These are phyloP conservation scores for Nomada fabriciana DNA, from an alignment of 2,888 invertebrate genomes.

Conservation along the genomic window DNA sequence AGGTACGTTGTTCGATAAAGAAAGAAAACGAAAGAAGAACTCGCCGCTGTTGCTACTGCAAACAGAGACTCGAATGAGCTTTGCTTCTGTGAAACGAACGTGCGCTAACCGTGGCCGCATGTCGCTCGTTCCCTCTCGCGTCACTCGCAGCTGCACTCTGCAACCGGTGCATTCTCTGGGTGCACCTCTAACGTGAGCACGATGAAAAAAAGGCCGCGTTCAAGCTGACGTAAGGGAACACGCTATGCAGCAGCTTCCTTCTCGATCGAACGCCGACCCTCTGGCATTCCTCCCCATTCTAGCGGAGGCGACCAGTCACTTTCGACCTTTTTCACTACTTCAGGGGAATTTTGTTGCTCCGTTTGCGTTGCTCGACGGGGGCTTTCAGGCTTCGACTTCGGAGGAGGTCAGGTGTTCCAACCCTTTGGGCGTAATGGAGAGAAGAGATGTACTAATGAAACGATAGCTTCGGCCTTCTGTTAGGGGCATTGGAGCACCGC, in stretches of 20 bases:
- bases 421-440: background rate
- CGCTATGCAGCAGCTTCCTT: conserved; percentile 46
- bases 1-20: conserved; percentile 14
- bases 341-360: background rate
- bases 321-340: conserved; percentile 13
- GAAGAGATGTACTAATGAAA: background rate
- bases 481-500: conserved; percentile 11
- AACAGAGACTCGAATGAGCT: conserved; percentile 28
- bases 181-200: conserved; percentile 47
- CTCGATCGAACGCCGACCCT: conserved; percentile 34
- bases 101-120: conserved; percentile 47
- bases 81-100: conserved; percentile 32
- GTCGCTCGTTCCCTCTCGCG: conserved; percentile 30
- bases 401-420: background rate
- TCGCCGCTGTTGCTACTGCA: conserved; percentile 22
- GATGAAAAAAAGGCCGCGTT: conserved; percentile 57
- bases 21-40: conserved; percentile 23
- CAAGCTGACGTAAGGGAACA: conserved; percentile 58
- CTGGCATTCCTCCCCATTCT: conserved; percentile 46
- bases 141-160: conserved; percentile 54
- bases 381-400: conserved; percentile 13
- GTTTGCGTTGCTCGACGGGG: conserved; percentile 7
- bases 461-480: background rate
- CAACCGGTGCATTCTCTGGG: conserved; percentile 58
- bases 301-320: conserved; percentile 32